Percentiles rank a stretch among this genome's conserved stretches.
Evolutionary conservation across 2,113 vertebrate species (phyloP).

Genomic region (Ictidomys tridecemlineatus): DNA sequence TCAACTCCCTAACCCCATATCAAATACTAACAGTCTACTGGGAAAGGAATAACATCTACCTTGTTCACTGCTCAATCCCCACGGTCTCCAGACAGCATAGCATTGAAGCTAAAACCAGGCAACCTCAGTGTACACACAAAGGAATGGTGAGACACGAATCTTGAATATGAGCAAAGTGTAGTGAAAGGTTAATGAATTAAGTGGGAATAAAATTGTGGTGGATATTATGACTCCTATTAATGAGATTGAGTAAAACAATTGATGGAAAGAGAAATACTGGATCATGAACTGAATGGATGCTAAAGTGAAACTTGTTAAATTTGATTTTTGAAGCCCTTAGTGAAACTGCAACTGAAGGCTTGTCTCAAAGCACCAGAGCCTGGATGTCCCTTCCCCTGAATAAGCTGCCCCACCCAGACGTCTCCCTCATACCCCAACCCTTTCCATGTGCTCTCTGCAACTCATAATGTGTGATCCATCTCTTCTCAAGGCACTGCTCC

Average conservation of each 20-base stretch:
- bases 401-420: neutral
- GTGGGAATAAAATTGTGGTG: neutral
- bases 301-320: neutral
- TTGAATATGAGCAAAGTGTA: neutral
- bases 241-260: neutral
- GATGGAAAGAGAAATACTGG: neutral
- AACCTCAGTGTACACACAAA: neutral
- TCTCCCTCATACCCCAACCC: neutral
- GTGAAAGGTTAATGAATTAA: neutral
- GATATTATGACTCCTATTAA: neutral
- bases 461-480: neutral
- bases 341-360: neutral
- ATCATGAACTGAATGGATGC: neutral
- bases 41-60: neutral
- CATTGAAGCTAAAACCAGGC: neutral
- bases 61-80: neutral
- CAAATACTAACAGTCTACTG: neutral
- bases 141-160: neutral
- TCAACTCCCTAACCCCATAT: neutral
- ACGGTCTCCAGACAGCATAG: neutral
- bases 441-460: neutral
- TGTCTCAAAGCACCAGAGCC: neutral
- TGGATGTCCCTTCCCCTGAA: neutral
- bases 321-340: neutral
- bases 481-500: neutral